Conservation (phyloP, 2,113 vertebrate species). For the Cyanocitta stelleri region DNA sequence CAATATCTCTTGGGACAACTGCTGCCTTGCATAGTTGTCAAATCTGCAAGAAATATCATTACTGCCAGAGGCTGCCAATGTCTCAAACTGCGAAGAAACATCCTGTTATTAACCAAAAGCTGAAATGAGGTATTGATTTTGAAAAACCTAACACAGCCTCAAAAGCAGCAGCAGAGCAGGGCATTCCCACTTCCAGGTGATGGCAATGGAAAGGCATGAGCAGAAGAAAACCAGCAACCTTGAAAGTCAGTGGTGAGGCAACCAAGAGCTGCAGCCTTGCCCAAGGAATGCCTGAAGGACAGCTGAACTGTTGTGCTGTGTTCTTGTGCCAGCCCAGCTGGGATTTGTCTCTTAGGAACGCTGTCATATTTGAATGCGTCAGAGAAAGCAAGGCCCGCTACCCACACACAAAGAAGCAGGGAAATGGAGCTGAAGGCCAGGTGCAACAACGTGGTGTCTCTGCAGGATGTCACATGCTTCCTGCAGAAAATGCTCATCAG, state of each 20-base stretch:
- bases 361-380: rapidly evolving
- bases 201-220: not conserved
- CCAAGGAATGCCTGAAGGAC: not conserved
- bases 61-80: not conserved
- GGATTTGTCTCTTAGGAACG: rapidly evolving
- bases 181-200: not conserved
- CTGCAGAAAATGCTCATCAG: not conserved
- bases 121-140: rapidly evolving
- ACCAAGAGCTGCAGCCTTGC: not conserved
- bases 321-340: not conserved
- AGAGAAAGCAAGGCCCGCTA: not conserved
- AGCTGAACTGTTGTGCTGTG: not conserved
- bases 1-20: not conserved
- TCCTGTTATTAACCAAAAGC: rapidly evolving
- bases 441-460: not conserved
- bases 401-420: not conserved
- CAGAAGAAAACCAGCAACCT: not conserved
- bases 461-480: not conserved
- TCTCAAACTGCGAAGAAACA: not conserved
- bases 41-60: not conserved
- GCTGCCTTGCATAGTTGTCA: not conserved
- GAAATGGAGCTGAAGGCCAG: not conserved
- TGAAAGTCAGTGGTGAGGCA: not conserved
- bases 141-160: rapidly evolving
- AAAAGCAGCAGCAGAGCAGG: not conserved